phyloP scores from a whole-genome alignment of 2,113 vertebrate species.

The Peromyscus californicus region DNA sequence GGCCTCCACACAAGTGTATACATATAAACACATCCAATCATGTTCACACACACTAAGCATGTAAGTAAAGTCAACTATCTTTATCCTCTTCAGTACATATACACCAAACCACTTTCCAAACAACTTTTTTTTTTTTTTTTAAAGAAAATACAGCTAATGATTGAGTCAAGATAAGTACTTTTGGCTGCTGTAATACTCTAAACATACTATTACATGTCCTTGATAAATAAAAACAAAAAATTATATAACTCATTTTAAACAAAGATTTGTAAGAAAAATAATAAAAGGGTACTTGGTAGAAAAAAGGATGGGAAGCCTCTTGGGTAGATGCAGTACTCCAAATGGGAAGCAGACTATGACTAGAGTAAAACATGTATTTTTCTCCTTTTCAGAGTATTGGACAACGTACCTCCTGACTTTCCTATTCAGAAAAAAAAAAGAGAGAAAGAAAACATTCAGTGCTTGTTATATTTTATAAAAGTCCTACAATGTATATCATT shows the following conservation, averaged over 20 bases:
- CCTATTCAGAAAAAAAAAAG: slow-evolving; percentile 82
- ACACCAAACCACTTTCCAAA: not conserved
- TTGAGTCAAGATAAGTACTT: slow-evolving; percentile 30
- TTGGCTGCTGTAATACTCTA: not conserved
- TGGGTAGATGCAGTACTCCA: slow-evolving; percentile 46
- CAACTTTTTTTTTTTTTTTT: not conserved
- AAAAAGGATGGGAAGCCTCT: slow-evolving; percentile 61
- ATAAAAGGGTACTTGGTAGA: slow-evolving; percentile 64
- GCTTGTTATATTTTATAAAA: slow-evolving; percentile 48
- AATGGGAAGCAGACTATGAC: slow-evolving; percentile 3
- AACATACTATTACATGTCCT: not conserved
- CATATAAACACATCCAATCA: not conserved
- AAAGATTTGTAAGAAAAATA: slow-evolving; percentile 42
- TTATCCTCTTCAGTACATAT: not conserved
- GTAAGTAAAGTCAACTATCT: not conserved
- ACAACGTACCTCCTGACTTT: slow-evolving; percentile 86
- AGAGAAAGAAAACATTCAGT: slow-evolving; percentile 37
- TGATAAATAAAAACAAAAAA: slow-evolving; percentile 49
- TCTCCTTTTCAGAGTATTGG: slow-evolving; percentile 76
- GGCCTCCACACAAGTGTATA: not conserved
- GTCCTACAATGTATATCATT: slow-evolving; percentile 30
- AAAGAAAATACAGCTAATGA: not conserved
- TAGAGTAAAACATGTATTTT: slow-evolving; percentile 44
- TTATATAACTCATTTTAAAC: not conserved
- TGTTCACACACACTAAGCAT: not conserved